phyloP scores from a whole-genome alignment of 1,140 invertebrate genomes.

The Panagrolaimus sp. region DNA sequence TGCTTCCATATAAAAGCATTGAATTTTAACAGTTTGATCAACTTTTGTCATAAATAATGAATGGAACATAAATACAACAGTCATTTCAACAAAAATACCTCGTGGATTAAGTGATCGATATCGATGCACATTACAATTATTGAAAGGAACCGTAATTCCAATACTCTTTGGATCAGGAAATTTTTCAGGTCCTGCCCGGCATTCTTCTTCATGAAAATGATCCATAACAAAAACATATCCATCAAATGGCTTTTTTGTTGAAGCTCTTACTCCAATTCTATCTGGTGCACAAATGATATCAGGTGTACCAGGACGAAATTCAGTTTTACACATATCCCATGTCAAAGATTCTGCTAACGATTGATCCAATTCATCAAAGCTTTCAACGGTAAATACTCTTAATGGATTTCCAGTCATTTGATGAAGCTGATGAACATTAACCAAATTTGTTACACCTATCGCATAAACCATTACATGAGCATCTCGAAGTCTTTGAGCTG shows the following conservation, averaged over 20 bases:
- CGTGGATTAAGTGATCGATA: conserved; percentile 57
- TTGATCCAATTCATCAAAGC: conserved; percentile 54
- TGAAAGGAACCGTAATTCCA: conserved; percentile 54
- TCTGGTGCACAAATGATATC: conserved; percentile 57
- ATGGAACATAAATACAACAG: conserved; percentile 58
- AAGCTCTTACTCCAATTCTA: conserved; percentile 55
- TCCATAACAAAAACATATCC: conserved; percentile 57
- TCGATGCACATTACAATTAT: conserved; percentile 55
- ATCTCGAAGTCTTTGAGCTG: conserved; percentile 50
- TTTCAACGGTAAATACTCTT: conserved; percentile 54
- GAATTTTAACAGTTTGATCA: conserved; percentile 56
- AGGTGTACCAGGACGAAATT: conserved; percentile 55
- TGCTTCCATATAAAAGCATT: conserved; percentile 59
- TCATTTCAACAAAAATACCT: conserved; percentile 58
- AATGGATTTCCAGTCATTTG: conserved; percentile 56
- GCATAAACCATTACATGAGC: conserved; percentile 55
- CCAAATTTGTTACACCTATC: conserved; percentile 56
- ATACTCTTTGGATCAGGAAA: conserved; percentile 53
- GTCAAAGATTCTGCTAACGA: conserved; percentile 55
- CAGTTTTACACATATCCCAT: conserved; percentile 58
- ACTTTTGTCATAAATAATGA: conserved; percentile 57
- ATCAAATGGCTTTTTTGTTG: conserved; percentile 58
- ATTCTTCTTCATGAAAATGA: conserved; percentile 55
- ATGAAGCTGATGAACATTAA: conserved; percentile 56
- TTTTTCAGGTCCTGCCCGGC: conserved; percentile 53